Conservation (phyloP, 2,797 vertebrate species). For the Sciurus vulgaris region DNA sequence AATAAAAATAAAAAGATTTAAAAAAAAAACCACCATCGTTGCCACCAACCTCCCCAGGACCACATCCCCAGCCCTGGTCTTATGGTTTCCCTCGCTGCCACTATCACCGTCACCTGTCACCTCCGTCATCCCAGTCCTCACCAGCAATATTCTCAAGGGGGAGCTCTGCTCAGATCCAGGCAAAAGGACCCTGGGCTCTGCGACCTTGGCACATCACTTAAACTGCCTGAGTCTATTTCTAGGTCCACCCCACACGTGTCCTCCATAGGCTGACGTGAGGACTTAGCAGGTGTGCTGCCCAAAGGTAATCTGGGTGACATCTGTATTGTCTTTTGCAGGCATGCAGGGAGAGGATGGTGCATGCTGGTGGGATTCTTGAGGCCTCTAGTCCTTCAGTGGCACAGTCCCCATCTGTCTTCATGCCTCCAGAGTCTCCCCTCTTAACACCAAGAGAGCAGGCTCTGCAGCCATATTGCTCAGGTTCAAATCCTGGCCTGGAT, state of each 20-base stretch:
- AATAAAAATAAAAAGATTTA: too few species aligned
- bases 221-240: background rate
- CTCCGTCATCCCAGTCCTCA: background rate
- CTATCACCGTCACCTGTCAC: background rate
- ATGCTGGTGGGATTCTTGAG: background rate
- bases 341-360: background rate
- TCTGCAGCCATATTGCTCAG: background rate
- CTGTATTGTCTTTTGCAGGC: background rate
- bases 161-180: background rate
- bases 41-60: background rate
- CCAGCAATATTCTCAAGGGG: background rate
- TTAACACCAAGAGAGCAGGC: background rate
- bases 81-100: too few species aligned
- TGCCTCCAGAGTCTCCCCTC: background rate
- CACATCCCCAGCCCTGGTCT: background rate
- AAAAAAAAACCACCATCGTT: too few species aligned
- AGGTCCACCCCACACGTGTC: background rate
- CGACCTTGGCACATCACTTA: background rate
- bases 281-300: background rate
- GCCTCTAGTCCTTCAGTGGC: background rate
- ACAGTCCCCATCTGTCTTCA: background rate
- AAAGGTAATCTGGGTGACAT: background rate
- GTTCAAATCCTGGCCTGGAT: background rate
- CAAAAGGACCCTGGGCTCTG: background rate
- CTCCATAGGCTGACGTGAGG: background rate